Percentiles rank a stretch among this genome's conserved stretches.
Conservation (phyloP, 2,888 invertebrate genomes). For the Philaethria dido region DNA sequence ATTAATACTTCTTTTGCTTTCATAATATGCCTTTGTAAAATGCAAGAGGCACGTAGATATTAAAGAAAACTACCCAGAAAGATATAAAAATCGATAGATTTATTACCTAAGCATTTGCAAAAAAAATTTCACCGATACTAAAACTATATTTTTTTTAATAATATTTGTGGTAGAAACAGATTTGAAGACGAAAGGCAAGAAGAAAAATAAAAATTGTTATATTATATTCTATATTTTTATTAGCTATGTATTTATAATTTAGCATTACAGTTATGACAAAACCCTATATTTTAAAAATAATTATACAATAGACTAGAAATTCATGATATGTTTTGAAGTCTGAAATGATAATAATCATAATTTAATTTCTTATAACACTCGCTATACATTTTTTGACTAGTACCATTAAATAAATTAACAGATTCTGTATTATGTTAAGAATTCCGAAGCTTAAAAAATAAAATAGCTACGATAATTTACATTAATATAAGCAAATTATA, state of each 20-base stretch:
- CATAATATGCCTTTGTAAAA: too few species aligned
- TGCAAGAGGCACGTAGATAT: too few species aligned
- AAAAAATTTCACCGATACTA: too few species aligned
- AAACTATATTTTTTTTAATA: too few species aligned
- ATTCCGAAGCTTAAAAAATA: conserved; percentile 7
- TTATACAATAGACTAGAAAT: conserved; percentile 37
- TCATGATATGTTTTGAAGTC: conserved; percentile 47
- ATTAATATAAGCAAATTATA: not conserved
- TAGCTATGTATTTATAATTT: conserved; percentile 25
- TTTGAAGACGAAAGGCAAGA: not conserved
- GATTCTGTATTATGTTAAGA: not conserved
- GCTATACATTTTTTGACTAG: conserved; percentile 17
- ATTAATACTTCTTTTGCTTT: too few species aligned
- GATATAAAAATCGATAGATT: too few species aligned
- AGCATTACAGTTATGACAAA: conserved; percentile 32
- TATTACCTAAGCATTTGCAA: too few species aligned
- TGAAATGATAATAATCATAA: conserved; percentile 33
- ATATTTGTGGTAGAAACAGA: too few species aligned
- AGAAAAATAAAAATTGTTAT: not conserved
- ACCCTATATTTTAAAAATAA: conserved; percentile 30
- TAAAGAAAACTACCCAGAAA: too few species aligned
- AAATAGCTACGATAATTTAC: conserved; percentile 2
- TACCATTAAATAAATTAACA: not conserved
- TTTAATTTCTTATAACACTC: not conserved
- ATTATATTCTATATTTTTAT: conserved; percentile 23